A percentile compares a stretch with the other conserved stretches of the same genome.
Conservation (phyloP, 2,888 invertebrate species). For the Rhingia campestris region DNA sequence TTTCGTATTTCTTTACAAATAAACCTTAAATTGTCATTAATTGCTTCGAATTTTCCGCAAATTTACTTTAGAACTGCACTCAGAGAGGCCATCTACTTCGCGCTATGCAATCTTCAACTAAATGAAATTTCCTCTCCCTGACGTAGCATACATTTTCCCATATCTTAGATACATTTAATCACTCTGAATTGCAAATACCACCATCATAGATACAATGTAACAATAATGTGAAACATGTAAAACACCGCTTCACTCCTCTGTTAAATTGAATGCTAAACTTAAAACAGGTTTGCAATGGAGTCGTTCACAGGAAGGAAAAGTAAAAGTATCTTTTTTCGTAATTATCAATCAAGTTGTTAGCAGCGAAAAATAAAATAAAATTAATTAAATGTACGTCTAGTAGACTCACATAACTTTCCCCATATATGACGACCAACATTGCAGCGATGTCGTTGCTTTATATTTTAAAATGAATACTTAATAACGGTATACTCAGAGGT, state of each 20-base stretch:
- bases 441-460: slow-evolving; percentile 24
- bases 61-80: too few species aligned
- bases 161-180: too few species aligned
- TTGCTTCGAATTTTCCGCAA: too few species aligned
- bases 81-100: too few species aligned
- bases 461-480: not conserved
- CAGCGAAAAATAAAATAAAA: slow-evolving; percentile 8
- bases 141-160: too few species aligned
- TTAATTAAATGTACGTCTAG: not conserved
- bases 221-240: too few species aligned
- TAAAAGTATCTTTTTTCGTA: slow-evolving; percentile 29
- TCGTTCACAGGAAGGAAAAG: slow-evolving; percentile 35
- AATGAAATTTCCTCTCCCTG: too few species aligned
- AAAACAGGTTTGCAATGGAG: slow-evolving; percentile 3
- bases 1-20: too few species aligned
- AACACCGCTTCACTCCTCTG: not conserved
- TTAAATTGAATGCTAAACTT: slow-evolving; percentile 9
- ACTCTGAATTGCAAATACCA: too few species aligned
- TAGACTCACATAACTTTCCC: slow-evolving; percentile 43
- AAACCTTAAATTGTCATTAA: too few species aligned
- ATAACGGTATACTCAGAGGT: not conserved
- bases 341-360: slow-evolving; percentile 21
- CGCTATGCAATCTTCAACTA: too few species aligned
- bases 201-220: too few species aligned
- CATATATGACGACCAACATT: slow-evolving; percentile 25